These are phyloP conservation scores for Leptoteleia sp. DNA, from an alignment of 1,140 invertebrate genomes.

Conservation along the genomic window DNA sequence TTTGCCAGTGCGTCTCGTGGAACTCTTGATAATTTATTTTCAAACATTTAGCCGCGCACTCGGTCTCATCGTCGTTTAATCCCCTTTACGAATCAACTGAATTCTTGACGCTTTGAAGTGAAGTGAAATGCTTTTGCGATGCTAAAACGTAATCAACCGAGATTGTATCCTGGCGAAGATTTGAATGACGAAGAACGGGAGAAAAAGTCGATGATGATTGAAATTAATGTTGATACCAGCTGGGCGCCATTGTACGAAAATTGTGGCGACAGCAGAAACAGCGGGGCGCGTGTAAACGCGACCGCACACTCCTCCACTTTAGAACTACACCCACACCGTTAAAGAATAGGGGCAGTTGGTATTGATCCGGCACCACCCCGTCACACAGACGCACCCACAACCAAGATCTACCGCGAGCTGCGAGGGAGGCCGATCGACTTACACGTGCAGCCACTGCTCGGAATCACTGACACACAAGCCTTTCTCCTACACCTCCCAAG, in stretches of 20 bases:
- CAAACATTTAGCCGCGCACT: too few relatives aligned
- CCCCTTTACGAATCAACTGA: too few relatives aligned
- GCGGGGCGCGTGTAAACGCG: constrained; percentile 13
- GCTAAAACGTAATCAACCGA: too few relatives aligned
- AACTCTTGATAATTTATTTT: too few relatives aligned
- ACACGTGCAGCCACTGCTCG: constrained; percentile 28
- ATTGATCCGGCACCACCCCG: constrained; percentile 77
- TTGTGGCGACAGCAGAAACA: constrained; percentile 3
- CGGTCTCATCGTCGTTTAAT: too few relatives aligned
- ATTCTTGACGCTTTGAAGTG: too few relatives aligned
- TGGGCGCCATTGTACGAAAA: not conserved
- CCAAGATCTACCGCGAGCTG: constrained; percentile 52
- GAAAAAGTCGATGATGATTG: too few relatives aligned
- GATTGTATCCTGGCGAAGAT: too few relatives aligned
- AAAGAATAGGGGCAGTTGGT: constrained; percentile 79
- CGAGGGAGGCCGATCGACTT: constrained; percentile 40
- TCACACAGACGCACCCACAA: constrained; percentile 66
- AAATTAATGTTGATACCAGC: not conserved
- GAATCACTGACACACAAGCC: not conserved
- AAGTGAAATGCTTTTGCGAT: too few relatives aligned
- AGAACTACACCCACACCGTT: constrained; percentile 63
- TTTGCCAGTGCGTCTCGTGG: too few relatives aligned
- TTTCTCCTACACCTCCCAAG: too few relatives aligned
- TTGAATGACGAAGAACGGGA: too few relatives aligned
- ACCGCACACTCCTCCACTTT: constrained; percentile 40